Evolutionary conservation across 1,140 invertebrate genomes (phyloP).

Genomic region (Bombus cullumanus): DNA sequence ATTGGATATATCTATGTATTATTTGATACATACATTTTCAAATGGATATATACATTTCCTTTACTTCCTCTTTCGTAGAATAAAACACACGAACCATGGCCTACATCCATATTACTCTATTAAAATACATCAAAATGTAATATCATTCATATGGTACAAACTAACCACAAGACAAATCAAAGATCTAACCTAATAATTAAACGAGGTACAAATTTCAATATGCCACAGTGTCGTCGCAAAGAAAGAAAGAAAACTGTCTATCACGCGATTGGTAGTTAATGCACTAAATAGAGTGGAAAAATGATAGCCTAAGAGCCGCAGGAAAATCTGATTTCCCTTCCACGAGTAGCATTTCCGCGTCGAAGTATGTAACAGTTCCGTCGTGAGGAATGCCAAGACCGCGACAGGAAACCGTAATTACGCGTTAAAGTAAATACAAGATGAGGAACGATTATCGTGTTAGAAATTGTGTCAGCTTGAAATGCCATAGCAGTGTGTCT

Average conservation of each 20-base stretch:
- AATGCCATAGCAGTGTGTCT: neutral
- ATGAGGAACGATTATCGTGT: slow-evolving; percentile 33
- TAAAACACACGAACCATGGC: neutral
- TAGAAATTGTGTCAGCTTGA: slow-evolving; percentile 44
- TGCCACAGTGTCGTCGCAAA: neutral
- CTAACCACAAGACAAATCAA: neutral
- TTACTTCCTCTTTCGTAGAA: no score
- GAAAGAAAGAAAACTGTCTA: neutral
- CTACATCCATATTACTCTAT: neutral
- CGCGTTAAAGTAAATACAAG: slow-evolving; percentile 30
- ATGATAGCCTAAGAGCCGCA: neutral
- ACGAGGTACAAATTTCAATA: neutral
- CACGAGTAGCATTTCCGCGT: neutral
- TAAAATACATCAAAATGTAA: no score
- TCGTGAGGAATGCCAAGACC: neutral
- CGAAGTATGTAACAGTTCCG: neutral
- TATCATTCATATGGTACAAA: no score
- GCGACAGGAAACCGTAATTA: neutral
- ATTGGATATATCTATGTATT: no score
- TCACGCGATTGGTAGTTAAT: neutral
- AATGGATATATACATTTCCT: no score
- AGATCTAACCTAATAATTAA: neutral
- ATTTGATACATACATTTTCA: neutral
- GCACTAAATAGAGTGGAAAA: slow-evolving; percentile 4
- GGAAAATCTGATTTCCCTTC: neutral